phyloP scores from a whole-genome alignment of 2,113 vertebrate genomes.

The Uria aalge region DNA sequence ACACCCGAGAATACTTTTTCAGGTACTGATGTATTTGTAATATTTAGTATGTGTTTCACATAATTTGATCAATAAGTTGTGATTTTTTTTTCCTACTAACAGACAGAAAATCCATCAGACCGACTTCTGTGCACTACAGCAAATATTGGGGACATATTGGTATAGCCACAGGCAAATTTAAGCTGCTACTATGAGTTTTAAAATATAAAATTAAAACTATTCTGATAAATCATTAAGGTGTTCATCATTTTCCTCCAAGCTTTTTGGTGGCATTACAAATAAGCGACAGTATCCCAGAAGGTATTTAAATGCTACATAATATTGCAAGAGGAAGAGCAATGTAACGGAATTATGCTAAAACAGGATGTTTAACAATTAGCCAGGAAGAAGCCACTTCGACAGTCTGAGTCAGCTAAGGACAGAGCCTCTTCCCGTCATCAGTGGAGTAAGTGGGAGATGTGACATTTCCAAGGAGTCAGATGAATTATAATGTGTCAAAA shows the following conservation, averaged over 20 bases:
- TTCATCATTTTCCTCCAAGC: neutral
- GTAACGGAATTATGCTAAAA: neutral
- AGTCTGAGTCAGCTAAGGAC: neutral
- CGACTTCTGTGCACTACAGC: neutral
- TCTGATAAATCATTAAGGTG: neutral
- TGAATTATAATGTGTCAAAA: neutral
- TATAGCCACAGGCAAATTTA: neutral
- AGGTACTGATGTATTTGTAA: neutral
- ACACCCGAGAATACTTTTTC: slow-evolving; percentile 29
- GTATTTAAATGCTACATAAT: neutral
- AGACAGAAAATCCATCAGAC: neutral
- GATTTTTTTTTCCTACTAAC: neutral
- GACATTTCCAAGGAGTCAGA: neutral
- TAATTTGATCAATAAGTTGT: neutral
- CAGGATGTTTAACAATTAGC: neutral
- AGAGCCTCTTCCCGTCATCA: neutral
- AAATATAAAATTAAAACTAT: neutral
- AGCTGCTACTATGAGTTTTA: neutral
- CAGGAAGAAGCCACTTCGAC: neutral
- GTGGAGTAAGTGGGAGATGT: neutral
- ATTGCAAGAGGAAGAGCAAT: neutral
- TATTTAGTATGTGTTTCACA: neutral
- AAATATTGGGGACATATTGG: fast-evolving
- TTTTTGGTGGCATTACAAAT: neutral
- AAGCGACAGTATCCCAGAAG: neutral